phyloP scores from a whole-genome alignment of 2,113 vertebrate genomes.

The Halichoeres trimaculatus region DNA sequence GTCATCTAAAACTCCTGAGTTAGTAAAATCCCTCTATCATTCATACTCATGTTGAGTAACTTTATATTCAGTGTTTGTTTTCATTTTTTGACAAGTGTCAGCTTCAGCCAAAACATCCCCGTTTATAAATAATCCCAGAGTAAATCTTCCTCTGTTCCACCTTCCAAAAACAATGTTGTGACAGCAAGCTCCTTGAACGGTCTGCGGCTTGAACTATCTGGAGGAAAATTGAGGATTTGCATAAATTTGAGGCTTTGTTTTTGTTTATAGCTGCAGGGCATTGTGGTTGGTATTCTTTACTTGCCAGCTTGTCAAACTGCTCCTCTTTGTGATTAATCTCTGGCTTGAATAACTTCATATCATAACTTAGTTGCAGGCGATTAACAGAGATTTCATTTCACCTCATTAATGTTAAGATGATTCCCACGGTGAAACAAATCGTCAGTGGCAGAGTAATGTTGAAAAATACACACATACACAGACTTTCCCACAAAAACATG shows the following conservation, averaged over 20 bases:
- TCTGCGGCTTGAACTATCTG: slow-evolving; percentile 25
- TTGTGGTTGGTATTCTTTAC: slow-evolving; percentile 35
- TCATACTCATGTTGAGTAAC: neutral
- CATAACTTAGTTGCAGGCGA: slow-evolving; percentile 8
- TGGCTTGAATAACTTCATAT: slow-evolving; percentile 14
- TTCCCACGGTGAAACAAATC: slow-evolving; percentile 1
- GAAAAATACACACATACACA: slow-evolving; percentile 7
- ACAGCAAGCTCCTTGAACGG: slow-evolving; percentile 28
- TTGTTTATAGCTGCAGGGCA: slow-evolving; percentile 55
- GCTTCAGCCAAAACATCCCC: slow-evolving; percentile 5
- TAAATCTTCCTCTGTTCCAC: slow-evolving; percentile 26
- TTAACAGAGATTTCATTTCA: slow-evolving; percentile 30
- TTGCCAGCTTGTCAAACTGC: neutral
- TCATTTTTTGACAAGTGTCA: slow-evolving; percentile 3
- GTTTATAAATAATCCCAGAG: slow-evolving; percentile 34
- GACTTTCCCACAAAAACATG: neutral
- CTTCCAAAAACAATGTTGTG: slow-evolving; percentile 29
- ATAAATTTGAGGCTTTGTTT: slow-evolving; percentile 56
- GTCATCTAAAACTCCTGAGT: neutral
- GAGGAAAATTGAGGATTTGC: slow-evolving; percentile 47
- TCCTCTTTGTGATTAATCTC: slow-evolving; percentile 44
- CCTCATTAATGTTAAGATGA: slow-evolving; percentile 27
- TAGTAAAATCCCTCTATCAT: slow-evolving; percentile 11
- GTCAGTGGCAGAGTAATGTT: neutral
- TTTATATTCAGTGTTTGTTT: neutral